Conservation (phyloP, 2,113 vertebrate genomes). For the Ctenomys sociabilis region DNA sequence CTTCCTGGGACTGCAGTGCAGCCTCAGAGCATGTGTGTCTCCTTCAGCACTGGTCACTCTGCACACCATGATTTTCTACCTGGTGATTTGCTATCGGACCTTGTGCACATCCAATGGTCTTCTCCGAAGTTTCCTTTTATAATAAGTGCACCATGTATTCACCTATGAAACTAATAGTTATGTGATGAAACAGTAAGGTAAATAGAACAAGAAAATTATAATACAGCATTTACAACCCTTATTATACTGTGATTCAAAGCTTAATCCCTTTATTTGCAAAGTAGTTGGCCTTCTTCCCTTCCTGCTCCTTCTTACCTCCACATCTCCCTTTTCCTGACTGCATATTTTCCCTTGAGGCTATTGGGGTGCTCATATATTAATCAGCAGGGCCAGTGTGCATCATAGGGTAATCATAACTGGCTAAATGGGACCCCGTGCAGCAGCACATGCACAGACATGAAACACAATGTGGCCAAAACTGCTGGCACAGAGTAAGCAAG, state of each 20-base stretch:
- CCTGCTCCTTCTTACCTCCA: not conserved
- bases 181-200: not conserved
- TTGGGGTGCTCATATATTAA: not conserved
- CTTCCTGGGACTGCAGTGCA: accelerated
- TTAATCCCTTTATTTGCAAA: not conserved
- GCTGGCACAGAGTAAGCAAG: not conserved
- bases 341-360: not conserved
- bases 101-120: not conserved
- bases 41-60: not conserved
- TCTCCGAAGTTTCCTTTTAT: not conserved
- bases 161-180: not conserved
- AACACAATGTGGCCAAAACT: not conserved
- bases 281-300: not conserved
- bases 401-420: not conserved
- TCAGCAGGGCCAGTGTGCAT: accelerated
- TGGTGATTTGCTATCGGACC: not conserved
- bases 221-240: not conserved
- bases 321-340: not conserved
- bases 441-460: not conserved
- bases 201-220: not conserved
- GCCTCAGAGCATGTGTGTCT: not conserved
- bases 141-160: not conserved
- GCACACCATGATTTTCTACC: not conserved
- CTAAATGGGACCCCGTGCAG: not conserved
- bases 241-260: not conserved